Percentiles rank a stretch among this genome's conserved stretches.
Evolutionary conservation across 1,140 invertebrate genomes (phyloP).

Genomic region (Rhyacophila brunnea): DNA sequence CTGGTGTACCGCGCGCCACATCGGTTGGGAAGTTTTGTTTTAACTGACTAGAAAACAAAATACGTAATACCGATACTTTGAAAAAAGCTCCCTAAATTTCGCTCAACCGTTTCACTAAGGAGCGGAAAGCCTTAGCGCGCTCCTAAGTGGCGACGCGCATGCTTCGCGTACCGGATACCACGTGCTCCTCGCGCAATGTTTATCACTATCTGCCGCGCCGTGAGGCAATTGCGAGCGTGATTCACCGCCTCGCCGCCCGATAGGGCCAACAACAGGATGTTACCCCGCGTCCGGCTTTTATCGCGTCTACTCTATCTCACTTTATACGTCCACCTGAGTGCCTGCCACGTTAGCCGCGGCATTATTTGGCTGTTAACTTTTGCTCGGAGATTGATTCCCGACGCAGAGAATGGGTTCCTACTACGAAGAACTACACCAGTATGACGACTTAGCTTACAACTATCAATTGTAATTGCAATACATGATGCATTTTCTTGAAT

Average conservation of each 20-base stretch:
- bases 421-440: too few relatives aligned
- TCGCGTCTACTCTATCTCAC: background rate
- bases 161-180: conserved; percentile 9
- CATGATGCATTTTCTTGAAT: too few relatives aligned
- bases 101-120: background rate
- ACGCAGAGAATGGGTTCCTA: too few relatives aligned
- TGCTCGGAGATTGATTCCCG: too few relatives aligned
- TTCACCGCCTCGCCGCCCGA: conserved; percentile 18
- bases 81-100: too few relatives aligned
- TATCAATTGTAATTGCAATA: too few relatives aligned
- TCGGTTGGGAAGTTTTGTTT: too few relatives aligned
- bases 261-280: conserved; percentile 21
- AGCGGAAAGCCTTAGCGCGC: background rate
- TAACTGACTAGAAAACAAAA: too few relatives aligned
- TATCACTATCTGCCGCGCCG: conserved; percentile 8
- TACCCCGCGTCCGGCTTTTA: conserved; percentile 22
- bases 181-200: conserved; percentile 12
- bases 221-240: conserved; percentile 17
- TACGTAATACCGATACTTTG: too few relatives aligned
- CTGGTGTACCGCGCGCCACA: too few relatives aligned
- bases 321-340: background rate
- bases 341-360: background rate
- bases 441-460: too few relatives aligned
- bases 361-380: too few relatives aligned
- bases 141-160: background rate